Evolutionary conservation across 2,113 vertebrate genomes (phyloP).

Genomic region (Coracopsis vasa): DNA sequence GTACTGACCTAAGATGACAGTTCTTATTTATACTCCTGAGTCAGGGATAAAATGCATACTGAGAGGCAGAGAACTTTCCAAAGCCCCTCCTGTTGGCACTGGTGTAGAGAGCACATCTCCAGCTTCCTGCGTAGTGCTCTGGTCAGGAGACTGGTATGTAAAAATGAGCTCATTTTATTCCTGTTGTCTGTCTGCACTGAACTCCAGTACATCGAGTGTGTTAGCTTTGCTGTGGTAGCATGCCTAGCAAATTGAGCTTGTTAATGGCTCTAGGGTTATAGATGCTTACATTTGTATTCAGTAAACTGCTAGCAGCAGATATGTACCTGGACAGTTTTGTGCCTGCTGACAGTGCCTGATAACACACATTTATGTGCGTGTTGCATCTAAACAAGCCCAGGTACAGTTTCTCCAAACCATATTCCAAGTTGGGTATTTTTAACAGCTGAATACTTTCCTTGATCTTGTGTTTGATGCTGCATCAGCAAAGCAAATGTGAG

Average conservation of each 20-base stretch:
- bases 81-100: background rate
- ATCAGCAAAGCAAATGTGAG: background rate
- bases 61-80: background rate
- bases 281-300: background rate
- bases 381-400: background rate
- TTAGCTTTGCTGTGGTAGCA: background rate
- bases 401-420: background rate
- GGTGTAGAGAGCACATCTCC: background rate
- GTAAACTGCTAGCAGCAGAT: background rate
- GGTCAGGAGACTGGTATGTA: no score
- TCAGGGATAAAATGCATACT: background rate
- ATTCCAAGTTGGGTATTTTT: background rate
- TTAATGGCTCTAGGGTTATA: background rate
- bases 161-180: background rate
- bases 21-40: background rate
- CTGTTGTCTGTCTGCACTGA: background rate
- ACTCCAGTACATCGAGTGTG: accelerated
- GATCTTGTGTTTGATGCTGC: background rate
- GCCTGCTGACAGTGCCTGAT: background rate
- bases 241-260: background rate
- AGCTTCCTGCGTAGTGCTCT: accelerated
- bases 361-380: accelerated
- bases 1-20: background rate
- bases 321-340: background rate
- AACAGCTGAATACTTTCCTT: background rate